A percentile compares a stretch with the other conserved stretches of the same genome.
Evolutionary conservation across 2,113 vertebrate species (phyloP).

Genomic region (Sylvia atricapilla): DNA sequence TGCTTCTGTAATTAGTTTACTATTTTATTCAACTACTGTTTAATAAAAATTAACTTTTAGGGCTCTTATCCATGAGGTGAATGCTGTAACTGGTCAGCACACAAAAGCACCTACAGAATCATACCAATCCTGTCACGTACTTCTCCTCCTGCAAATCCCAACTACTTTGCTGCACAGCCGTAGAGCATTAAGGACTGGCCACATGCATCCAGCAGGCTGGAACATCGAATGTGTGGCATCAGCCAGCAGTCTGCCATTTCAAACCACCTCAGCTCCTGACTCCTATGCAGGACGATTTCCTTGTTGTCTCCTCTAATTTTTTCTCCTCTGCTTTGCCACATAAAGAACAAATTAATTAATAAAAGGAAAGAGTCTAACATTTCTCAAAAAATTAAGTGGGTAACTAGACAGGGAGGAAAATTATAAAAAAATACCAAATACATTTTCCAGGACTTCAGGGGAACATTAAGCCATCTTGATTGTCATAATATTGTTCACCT

Average conservation of each 20-base stretch:
- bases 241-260: neutral
- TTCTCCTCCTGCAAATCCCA: neutral
- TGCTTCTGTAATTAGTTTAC: neutral
- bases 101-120: neutral
- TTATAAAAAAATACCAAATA: neutral
- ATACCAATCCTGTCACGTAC: accelerated
- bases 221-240: neutral
- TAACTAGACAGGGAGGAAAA: neutral
- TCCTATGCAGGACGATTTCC: neutral
- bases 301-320: neutral
- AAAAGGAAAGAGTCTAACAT: neutral
- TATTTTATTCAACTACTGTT: neutral
- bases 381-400: neutral
- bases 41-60: neutral
- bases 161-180: neutral
- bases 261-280: neutral
- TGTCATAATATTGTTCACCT: neutral
- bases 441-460: neutral
- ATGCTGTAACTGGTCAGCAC: neutral
- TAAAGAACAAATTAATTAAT: neutral
- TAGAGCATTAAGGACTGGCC: neutral
- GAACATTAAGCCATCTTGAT: neutral
- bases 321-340: neutral
- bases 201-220: neutral
- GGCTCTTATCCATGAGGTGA: neutral